These are phyloP conservation scores for Epinephelus malabaricus DNA, from an alignment of 2,797 vertebrate species.

Conservation along the genomic window DNA sequence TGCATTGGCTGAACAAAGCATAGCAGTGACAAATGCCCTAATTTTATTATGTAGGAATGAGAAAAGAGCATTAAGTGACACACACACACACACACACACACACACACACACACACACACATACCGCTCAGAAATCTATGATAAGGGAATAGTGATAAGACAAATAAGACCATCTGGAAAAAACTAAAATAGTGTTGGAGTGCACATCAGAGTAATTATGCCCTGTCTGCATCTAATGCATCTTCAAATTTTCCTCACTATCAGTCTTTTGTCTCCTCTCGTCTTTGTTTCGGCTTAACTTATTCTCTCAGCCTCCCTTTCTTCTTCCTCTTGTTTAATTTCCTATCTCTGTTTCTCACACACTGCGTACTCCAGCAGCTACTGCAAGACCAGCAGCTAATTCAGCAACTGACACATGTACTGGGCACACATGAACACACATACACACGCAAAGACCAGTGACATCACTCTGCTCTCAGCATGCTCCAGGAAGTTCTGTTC, in stretches of 20 bases:
- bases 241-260: slow-evolving; percentile 32
- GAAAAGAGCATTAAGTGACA: slow-evolving; percentile 22
- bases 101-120: background rate
- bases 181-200: slow-evolving; percentile 19
- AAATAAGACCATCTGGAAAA: slow-evolving; percentile 44
- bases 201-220: slow-evolving; percentile 23
- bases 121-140: slow-evolving; percentile 12
- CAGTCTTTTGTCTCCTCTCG: slow-evolving; percentile 16
- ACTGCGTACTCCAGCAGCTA: background rate
- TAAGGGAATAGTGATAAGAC: slow-evolving; percentile 12
- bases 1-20: slow-evolving; percentile 23
- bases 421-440: slow-evolving; percentile 27
- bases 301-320: background rate
- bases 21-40: slow-evolving; percentile 36
- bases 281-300: background rate
- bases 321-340: slow-evolving; percentile 15
- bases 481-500: slow-evolving; percentile 80
- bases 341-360: slow-evolving; percentile 9
- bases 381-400: slow-evolving; percentile 32
- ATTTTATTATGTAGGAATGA: slow-evolving; percentile 29
- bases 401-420: slow-evolving; percentile 29
- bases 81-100: background rate
- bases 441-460: slow-evolving; percentile 52
- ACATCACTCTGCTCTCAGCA: slow-evolving; percentile 70
- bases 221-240: slow-evolving; percentile 6